A percentile compares a stretch with the other conserved stretches of the same genome.
Evolutionary conservation across 1,140 invertebrate genomes (phyloP).

Genomic region (Physella acuta): DNA sequence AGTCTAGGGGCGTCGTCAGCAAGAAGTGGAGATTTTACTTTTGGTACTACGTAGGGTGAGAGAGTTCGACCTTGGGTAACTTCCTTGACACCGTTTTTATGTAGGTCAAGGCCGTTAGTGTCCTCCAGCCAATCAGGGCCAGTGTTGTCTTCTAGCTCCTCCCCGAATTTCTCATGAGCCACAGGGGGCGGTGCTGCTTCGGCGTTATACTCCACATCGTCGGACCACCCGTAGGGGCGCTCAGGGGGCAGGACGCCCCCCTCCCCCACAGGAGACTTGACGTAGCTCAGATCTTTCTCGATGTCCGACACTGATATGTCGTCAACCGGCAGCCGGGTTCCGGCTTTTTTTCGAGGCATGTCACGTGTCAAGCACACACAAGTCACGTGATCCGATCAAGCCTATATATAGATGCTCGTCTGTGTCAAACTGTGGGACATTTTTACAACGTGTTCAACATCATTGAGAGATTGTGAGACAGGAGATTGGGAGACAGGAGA

Average conservation of each 20-base stretch:
- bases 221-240: not conserved
- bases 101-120: not conserved
- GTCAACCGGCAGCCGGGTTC: not conserved
- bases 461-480: too few species aligned
- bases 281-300: not conserved
- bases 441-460: too few species aligned
- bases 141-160: not conserved
- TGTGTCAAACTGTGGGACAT: too few species aligned
- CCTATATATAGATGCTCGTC: too few species aligned
- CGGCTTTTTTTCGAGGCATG: too few species aligned
- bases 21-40: not conserved
- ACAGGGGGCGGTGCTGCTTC: not conserved
- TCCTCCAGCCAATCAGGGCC: not conserved
- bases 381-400: too few species aligned
- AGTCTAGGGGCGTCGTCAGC: not conserved
- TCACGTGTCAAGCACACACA: too few species aligned
- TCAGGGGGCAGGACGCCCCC: not conserved
- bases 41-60: not conserved
- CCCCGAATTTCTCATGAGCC: not conserved
- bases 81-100: not conserved
- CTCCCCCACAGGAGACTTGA: not conserved
- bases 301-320: not conserved
- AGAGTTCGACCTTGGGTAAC: not conserved
- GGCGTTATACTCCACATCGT: not conserved
- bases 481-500: too few species aligned